Base-by-base conservation (phyloP, 1,140 invertebrate species). In the Spodoptera litura region DNA sequence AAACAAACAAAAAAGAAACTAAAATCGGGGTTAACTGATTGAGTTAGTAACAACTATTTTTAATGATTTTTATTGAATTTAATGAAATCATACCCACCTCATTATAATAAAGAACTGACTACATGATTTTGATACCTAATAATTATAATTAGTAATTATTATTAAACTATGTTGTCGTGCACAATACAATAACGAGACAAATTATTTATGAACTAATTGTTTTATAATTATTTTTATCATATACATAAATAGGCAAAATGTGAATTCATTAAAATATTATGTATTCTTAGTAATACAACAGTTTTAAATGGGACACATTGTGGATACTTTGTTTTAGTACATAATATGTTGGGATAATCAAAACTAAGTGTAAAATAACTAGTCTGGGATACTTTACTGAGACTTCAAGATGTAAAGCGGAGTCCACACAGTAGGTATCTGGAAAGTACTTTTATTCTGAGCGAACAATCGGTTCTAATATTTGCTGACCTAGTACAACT, bases 181-280 rank as follows among this genome's bases (percentile, higher is more conserved):
- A 77, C 73, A 76, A 51, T 38, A 55, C 27, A 51, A 66, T 81
- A 77, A 80, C n/a, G 66, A 80, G 35, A 84, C 73, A 77, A 85
- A 84, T 79, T 80, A 86, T 9, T 79, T 79, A 85, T 81, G 71
- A 87, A 84, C 83, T 89, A 88, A 88, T 91, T 91, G 91, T 90
- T 92, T 92, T 92, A 79, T 92, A 90, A 91, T 74, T 15, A 35
- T 92, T 89, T 93, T 90, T 93, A 93, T 92, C 92, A 91, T 92
- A 91, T 94, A 94, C 91, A 93, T 89, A 91, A 93, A 93, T 93
- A 93, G 92, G 90, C 91, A 93, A 93, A 93, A 92, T 88, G 92
- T 93, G 92, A 91, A 91, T 91, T 70, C 86, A 89, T 90, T 92
- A 92, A 91, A 92, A 91, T 91, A 56, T 38, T 66, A 91, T 90